Evolutionary conservation across 1,140 invertebrate species (phyloP), one percentile per base, ranked within the genome.

Genomic region (Cecropterus lyciades): DNA sequence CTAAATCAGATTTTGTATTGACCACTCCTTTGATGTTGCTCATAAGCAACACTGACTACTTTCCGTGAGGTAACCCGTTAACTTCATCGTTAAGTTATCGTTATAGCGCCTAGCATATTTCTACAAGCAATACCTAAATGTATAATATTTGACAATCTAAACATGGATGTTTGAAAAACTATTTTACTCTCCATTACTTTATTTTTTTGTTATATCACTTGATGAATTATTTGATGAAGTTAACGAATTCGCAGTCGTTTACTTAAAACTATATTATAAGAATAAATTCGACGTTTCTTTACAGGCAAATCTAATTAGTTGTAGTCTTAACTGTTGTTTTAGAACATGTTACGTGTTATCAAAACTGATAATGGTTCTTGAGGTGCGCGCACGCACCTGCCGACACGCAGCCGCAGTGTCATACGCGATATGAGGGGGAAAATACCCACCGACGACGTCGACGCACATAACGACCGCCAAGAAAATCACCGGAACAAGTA

Each of bases 391-490:
- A 16, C 42, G 40, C 55, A 57, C 55, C 55, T 57, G 57, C 13
- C 52, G 49, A 0, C 37, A 16, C 42, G 27, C n/a, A 45, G 49
- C 8, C 40, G 45, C 67, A 73, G 67, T 73, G 52, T 37, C 64
- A 17, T 49, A 0, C 11, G 56, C 48, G 70, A 46, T 56, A 72
- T 69, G 70, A 51, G 55, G 56, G 56, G 40, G 55, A 57, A 57
- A 57, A 20, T 46, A 46, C 55, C 42, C 42, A 7, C 43, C 40
- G 37, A 43, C 37, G 33, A 8, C 2, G 15, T 30, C 53, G 40
- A 17, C 14, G 10, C 20, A 30, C 14, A 33, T 17, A 1, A 8
- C 33, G 10, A 11, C 33, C 4, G 33, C 9, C 9, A 0, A 3
- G 42, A 9, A 13, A 8, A 24, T 57, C 4, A 15, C 16, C 6